Conservation (phyloP, 2,797 vertebrate genomes). For the Urophycis tenuis region DNA sequence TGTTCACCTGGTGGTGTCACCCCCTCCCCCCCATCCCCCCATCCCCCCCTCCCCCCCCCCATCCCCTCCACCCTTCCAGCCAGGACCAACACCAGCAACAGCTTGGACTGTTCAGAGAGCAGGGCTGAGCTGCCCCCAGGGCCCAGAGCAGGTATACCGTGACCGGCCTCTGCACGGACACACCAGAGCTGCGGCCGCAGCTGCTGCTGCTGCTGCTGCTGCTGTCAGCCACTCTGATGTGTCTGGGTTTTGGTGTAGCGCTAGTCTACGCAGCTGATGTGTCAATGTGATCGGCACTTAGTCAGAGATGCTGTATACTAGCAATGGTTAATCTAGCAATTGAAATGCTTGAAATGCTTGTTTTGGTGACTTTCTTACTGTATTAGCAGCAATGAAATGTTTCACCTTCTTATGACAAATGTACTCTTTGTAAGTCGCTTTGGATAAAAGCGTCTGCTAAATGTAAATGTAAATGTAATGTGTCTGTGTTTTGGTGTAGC, state of each 20-base stretch:
- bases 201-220: background rate
- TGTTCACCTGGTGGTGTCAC: slow-evolving; percentile 52
- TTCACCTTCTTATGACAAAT: no score
- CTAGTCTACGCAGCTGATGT: no score
- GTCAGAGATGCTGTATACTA: no score
- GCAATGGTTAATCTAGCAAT: no score
- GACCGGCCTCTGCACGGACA: slow-evolving; percentile 12
- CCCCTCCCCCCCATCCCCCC: background rate
- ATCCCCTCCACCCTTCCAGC: slow-evolving; percentile 8
- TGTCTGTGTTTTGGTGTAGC: background rate
- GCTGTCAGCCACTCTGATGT: background rate
- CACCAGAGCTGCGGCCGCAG: slow-evolving; percentile 6
- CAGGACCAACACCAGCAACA: slow-evolving; percentile 51
- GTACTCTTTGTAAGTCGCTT: no score
- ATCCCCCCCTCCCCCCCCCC: background rate
- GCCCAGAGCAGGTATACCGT: slow-evolving; percentile 58
- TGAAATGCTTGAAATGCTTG: no score
- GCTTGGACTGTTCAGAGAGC: slow-evolving; percentile 57
- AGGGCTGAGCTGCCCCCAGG: slow-evolving; percentile 49
- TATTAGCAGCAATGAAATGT: no score
- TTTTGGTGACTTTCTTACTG: no score
- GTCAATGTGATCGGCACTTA: no score
- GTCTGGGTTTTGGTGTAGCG: slow-evolving; percentile 1
- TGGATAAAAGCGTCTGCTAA: no score
- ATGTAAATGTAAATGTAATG: no score